Percentiles rank a stretch among this genome's conserved stretches.
These are phyloP conservation scores for Halisarca cf. caerulea DNA, from an alignment of 37 sponge, comb jelly and placozoan species.

Conservation along the genomic window DNA sequence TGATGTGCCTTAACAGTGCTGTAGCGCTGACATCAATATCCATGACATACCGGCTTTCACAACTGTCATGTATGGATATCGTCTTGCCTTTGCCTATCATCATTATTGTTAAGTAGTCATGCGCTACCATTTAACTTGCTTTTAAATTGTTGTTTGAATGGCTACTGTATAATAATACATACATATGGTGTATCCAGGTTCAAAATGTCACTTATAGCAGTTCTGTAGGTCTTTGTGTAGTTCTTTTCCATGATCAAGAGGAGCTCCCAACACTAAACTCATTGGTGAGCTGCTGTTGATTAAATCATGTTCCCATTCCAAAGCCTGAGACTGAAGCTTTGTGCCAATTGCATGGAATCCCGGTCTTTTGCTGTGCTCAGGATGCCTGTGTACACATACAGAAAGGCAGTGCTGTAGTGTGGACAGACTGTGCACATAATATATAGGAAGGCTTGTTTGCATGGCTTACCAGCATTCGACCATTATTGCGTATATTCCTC, in stretches of 20 bases:
- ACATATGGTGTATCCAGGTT: too few relatives aligned
- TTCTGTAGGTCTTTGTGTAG: slow-evolving; percentile 61
- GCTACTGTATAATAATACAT: too few relatives aligned
- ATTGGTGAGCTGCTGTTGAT: background rate
- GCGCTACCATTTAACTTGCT: too few relatives aligned
- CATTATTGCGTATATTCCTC: slow-evolving; percentile 66
- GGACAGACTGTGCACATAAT: background rate
- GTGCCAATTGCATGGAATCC: slow-evolving; percentile 11
- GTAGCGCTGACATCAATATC: too few relatives aligned
- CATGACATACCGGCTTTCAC: too few relatives aligned
- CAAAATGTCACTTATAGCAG: slow-evolving; percentile 37
- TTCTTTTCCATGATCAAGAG: slow-evolving; percentile 41
- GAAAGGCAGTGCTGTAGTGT: background rate
- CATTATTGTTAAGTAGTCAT: too few relatives aligned
- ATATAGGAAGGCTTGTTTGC: background rate
- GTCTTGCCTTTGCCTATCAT: too few relatives aligned
- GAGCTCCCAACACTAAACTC: slow-evolving; percentile 43
- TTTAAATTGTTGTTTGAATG: too few relatives aligned
- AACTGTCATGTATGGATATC: too few relatives aligned
- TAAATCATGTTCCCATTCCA: too few relatives aligned
- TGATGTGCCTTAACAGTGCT: too few relatives aligned
- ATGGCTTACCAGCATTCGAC: slow-evolving; percentile 66
- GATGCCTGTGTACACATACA: slow-evolving; percentile 46
- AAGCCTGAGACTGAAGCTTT: background rate
- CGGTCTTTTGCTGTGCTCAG: slow-evolving; percentile 44